Conservation (phyloP, 2,797 vertebrate species). For the Lepus oiostolus region DNA sequence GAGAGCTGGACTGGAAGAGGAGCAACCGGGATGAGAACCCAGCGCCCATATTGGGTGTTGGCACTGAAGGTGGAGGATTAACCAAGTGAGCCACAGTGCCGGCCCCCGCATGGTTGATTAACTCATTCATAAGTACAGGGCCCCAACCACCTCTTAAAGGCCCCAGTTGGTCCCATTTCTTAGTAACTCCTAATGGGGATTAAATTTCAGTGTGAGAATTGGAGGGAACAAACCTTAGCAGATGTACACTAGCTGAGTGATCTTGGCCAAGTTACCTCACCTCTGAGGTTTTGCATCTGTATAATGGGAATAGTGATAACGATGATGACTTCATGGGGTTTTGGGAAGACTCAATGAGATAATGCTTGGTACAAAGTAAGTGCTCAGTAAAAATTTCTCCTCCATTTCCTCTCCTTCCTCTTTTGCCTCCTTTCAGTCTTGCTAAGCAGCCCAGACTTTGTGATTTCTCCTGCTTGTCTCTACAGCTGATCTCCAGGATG, state of each 20-base stretch:
- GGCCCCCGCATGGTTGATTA: too few species aligned
- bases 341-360: background rate
- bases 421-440: background rate
- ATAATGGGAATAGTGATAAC: background rate
- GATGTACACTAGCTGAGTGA: background rate
- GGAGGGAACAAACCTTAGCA: too few species aligned
- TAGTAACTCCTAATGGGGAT: too few species aligned
- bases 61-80: too few species aligned
- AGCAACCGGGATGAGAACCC: too few species aligned
- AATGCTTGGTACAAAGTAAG: background rate
- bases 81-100: too few species aligned
- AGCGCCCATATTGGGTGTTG: too few species aligned
- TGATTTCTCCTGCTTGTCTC: background rate
- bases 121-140: too few species aligned
- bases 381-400: background rate
- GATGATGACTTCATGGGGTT: background rate
- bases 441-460: background rate
- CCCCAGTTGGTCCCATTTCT: too few species aligned
- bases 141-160: too few species aligned
- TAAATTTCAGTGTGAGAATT: too few species aligned
- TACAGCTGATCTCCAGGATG: background rate
- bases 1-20: too few species aligned
- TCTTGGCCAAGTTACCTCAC: background rate
- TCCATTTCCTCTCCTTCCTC: background rate
- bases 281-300: conserved; percentile 40